phyloP scores from a whole-genome alignment of 1,140 invertebrate species.

The Neomicropteryx cornuta region DNA sequence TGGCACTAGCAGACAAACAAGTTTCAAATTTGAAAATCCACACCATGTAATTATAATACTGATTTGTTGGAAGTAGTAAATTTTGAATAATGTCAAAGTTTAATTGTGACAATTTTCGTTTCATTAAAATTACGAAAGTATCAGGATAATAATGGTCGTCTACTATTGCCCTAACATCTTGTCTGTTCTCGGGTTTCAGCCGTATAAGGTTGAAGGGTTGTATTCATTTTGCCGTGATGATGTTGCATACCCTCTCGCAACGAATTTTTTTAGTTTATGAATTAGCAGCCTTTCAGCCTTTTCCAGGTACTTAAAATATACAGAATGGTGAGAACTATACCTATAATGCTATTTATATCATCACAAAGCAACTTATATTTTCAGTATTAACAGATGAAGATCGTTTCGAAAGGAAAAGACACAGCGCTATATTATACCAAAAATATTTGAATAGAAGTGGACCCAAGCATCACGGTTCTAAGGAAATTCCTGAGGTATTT shows the following conservation, averaged over 20 bases:
- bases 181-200: no score
- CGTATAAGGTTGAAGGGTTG: no score
- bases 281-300: background rate
- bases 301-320: no score
- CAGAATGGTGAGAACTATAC: background rate
- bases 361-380: slow-evolving; percentile 12
- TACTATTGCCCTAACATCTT: no score
- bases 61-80: no score
- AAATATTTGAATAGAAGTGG: slow-evolving; percentile 63
- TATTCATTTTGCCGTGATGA: slow-evolving; percentile 4
- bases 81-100: no score
- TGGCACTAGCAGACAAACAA: no score
- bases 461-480: slow-evolving; percentile 67
- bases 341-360: slow-evolving; percentile 2
- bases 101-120: no score
- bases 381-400: slow-evolving; percentile 46
- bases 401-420: slow-evolving; percentile 49
- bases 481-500: slow-evolving; percentile 67
- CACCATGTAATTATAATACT: no score
- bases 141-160: no score
- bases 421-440: slow-evolving; percentile 52
- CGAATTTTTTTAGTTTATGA: background rate
- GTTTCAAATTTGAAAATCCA: no score
- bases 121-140: no score
- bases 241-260: background rate